Evolutionary conservation across 1,140 invertebrate species (phyloP).

Genomic region (Aphaenogaster floridana): DNA sequence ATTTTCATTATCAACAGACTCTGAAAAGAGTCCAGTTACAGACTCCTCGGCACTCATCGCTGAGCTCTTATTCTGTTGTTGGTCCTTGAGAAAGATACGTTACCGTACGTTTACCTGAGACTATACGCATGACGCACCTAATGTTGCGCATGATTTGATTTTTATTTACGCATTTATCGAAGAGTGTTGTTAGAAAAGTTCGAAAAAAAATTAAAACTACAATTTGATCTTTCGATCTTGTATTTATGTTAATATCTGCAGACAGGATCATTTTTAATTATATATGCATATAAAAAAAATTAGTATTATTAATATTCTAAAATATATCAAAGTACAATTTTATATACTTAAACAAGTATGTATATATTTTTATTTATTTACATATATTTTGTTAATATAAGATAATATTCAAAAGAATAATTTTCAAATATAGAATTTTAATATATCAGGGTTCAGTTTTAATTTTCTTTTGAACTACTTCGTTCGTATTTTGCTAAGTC

Average conservation of each 20-base stretch:
- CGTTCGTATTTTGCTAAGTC: neutral
- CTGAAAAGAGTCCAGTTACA: constrained; percentile 70
- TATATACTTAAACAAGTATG: neutral
- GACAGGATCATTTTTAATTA: neutral
- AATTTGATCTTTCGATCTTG: neutral
- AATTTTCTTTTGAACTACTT: neutral
- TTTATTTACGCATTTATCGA: neutral
- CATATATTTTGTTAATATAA: neutral
- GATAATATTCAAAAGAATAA: neutral
- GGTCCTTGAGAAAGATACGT: neutral
- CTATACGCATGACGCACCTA: neutral
- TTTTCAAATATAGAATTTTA: neutral
- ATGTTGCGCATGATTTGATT: constrained; percentile 4
- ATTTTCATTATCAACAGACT: constrained; percentile 67
- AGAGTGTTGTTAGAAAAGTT: neutral
- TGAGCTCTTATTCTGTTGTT: neutral
- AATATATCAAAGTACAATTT: neutral
- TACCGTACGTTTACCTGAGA: neutral
- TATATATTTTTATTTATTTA: neutral
- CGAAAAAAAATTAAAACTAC: neutral
- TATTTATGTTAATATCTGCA: neutral
- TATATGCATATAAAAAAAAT: neutral
- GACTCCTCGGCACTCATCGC: constrained; percentile 66
- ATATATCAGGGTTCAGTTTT: neutral
- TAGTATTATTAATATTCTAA: neutral